A percentile compares a stretch with the other conserved stretches of the same genome.
Conservation (phyloP, 2,797 vertebrate species). For the Molossus molossus region DNA sequence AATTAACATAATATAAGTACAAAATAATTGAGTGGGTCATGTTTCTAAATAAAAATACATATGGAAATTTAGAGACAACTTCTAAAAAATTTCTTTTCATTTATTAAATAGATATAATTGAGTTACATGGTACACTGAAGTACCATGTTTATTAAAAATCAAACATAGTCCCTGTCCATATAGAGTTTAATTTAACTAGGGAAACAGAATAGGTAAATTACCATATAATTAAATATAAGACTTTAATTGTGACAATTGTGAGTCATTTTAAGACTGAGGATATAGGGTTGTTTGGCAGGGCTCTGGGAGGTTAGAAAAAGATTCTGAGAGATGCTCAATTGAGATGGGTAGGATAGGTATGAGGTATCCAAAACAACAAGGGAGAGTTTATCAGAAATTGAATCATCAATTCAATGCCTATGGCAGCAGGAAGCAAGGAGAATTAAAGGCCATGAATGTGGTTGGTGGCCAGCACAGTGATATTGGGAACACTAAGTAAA, state of each 20-base stretch:
- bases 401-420: rapidly evolving
- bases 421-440: not conserved
- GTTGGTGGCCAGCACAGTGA: not conserved
- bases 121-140: not conserved
- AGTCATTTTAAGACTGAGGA: not conserved
- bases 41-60: constrained; percentile 17
- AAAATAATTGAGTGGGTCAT: not conserved
- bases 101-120: not conserved
- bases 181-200: not conserved
- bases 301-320: not conserved
- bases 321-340: not conserved
- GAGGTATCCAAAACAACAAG: not conserved
- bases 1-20: not conserved
- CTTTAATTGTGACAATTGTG: not conserved
- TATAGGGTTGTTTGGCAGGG: not conserved
- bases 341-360: not conserved
- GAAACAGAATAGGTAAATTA: not conserved
- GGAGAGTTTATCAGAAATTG: not conserved
- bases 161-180: not conserved
- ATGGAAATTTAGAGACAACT: not conserved
- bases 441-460: not conserved
- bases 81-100: not conserved
- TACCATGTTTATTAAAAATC: not conserved
- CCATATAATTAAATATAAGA: not conserved
- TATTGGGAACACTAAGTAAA: not conserved